Evolutionary conservation across 2,888 invertebrate genomes (phyloP).

Genomic region (Octonoba sinensis): DNA sequence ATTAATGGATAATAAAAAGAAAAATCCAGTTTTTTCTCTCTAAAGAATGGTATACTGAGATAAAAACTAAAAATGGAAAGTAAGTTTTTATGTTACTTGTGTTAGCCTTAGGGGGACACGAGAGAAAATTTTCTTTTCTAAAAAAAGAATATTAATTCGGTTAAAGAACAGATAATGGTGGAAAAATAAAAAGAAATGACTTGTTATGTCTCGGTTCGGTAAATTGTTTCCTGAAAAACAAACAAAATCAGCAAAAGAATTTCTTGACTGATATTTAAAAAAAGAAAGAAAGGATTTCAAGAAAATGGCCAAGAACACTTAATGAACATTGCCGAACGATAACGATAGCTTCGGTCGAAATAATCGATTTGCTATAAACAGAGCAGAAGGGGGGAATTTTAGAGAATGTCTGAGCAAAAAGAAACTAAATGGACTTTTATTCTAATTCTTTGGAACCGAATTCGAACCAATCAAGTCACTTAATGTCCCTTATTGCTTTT

Average conservation of each 20-base stretch:
- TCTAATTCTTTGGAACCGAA: conserved; percentile 60
- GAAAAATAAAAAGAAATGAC: conserved; percentile 4
- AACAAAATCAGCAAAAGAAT: conserved; percentile 13
- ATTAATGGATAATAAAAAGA: conserved; percentile 36
- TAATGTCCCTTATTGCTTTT: conserved; percentile 62
- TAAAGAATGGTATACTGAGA: background rate
- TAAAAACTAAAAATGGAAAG: conserved; percentile 8
- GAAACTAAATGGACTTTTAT: conserved; percentile 61
- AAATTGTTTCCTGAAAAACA: conserved; percentile 34
- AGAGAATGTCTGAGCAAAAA: conserved; percentile 26
- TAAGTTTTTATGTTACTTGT: conserved; percentile 8
- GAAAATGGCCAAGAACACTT: conserved; percentile 50
- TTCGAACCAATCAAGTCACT: conserved; percentile 61
- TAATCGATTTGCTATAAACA: conserved; percentile 39
- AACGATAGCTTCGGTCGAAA: conserved; percentile 41
- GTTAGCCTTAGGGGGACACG: conserved; percentile 6
- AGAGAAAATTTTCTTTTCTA: background rate
- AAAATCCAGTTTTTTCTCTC: background rate
- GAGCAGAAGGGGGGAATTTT: conserved; percentile 19
- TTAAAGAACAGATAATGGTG: conserved; percentile 9
- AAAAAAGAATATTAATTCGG: conserved; percentile 26
- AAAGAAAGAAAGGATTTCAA: conserved; percentile 37
- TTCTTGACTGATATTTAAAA: background rate
- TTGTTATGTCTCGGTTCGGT: conserved; percentile 43
- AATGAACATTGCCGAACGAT: conserved; percentile 57